These are phyloP conservation scores for Harmothoe impar DNA, from an alignment of 2,888 invertebrate genomes.

Conservation along the genomic window DNA sequence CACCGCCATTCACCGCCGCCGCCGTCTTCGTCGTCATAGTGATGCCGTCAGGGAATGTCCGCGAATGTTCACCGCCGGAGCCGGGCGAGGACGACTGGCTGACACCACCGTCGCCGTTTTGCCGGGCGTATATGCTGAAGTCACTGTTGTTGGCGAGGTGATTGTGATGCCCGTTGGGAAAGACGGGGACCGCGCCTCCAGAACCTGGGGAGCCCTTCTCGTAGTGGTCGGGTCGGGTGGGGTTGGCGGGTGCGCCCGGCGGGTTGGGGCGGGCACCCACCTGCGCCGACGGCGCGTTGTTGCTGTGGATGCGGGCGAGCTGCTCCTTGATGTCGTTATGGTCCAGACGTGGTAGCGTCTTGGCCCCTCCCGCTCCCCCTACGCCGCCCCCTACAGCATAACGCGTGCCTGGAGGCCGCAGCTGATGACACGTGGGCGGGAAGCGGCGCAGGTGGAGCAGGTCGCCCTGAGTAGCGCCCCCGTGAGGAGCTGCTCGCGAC, in stretches of 20 bases:
- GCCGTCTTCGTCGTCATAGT: not conserved
- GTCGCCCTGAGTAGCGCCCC: not conserved
- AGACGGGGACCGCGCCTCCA: not conserved
- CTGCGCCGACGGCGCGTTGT: not conserved
- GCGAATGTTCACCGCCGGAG: not conserved
- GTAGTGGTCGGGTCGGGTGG: not conserved
- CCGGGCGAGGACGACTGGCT: not conserved
- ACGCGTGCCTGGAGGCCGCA: constrained; percentile 24
- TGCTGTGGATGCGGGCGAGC: not conserved
- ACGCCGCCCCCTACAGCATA: not conserved
- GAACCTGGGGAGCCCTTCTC: not conserved
- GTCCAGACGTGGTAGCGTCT: constrained; percentile 34
- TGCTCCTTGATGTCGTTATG: constrained; percentile 51
- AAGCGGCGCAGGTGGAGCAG: constrained; percentile 52
- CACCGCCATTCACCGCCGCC: too few relatives aligned
- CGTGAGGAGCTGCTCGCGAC: too few relatives aligned
- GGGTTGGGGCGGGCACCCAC: constrained; percentile 31
- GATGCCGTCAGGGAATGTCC: constrained; percentile 42
- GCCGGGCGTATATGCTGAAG: not conserved
- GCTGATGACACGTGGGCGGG: constrained; percentile 49
- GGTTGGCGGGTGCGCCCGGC: constrained; percentile 14
- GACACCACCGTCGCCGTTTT: constrained; percentile 45
- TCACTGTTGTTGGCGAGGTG: not conserved
- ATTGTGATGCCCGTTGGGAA: constrained; percentile 18
- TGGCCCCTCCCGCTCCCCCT: not conserved